Conservation (phyloP, 2,888 invertebrate species). For the Melinaea marsaeus region DNA sequence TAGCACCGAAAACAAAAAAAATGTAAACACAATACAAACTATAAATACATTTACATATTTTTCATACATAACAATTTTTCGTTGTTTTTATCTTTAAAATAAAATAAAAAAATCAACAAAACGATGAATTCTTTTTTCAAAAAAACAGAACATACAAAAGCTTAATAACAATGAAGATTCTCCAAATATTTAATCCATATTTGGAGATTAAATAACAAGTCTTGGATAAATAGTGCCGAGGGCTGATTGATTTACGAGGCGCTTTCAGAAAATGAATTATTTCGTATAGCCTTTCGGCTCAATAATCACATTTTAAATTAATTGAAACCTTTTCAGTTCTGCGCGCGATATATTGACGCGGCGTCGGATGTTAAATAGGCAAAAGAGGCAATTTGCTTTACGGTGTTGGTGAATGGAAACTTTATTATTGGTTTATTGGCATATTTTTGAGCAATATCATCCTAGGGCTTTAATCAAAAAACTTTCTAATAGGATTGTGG, state of each 20-base stretch:
- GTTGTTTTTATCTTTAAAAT: no score
- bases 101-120: no score
- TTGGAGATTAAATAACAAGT: constrained; percentile 17
- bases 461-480: neutral
- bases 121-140: no score
- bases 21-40: no score
- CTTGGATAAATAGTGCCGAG: constrained; percentile 22
- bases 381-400: constrained; percentile 38
- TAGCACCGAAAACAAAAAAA: no score
- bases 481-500: neutral
- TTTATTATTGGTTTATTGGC: constrained; percentile 30
- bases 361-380: constrained; percentile 41
- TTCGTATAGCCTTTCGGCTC: constrained; percentile 33
- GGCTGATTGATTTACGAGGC: constrained; percentile 35
- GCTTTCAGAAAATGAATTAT: constrained; percentile 35
- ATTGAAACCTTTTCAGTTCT: constrained; percentile 46
- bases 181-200: constrained; percentile 10
- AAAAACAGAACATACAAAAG: neutral
- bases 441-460: constrained; percentile 8
- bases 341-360: constrained; percentile 36
- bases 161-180: constrained; percentile 6
- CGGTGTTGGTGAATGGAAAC: constrained; percentile 32
- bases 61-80: no score
- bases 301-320: constrained; percentile 46
- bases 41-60: no score